phyloP scores from a whole-genome alignment of 2,888 invertebrate genomes.

The Neria commutata region DNA sequence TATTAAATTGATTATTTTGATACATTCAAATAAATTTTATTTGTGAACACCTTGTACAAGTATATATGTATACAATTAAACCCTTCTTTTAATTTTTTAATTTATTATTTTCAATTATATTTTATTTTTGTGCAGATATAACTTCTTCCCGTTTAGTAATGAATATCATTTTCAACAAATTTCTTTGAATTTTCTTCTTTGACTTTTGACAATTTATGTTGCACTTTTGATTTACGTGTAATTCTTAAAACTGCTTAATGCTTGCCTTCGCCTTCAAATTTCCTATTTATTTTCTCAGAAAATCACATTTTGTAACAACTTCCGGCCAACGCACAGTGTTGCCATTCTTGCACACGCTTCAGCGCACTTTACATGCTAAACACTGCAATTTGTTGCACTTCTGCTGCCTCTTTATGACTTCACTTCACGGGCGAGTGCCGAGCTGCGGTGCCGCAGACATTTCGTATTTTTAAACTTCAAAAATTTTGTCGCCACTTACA shows the following conservation, averaged over 20 bases:
- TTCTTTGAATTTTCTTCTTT: not conserved
- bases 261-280: not conserved
- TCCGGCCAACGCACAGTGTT: slow-evolving; percentile 25
- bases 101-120: not conserved
- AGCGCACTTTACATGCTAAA: slow-evolving; percentile 22
- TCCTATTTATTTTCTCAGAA: not conserved
- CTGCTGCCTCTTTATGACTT: not conserved
- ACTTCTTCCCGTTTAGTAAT: not conserved
- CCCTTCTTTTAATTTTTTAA: slow-evolving; percentile 5
- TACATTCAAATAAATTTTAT: too few relatives aligned
- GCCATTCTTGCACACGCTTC: slow-evolving; percentile 9
- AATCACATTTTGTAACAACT: slow-evolving; percentile 19
- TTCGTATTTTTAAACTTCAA: slow-evolving; percentile 1
- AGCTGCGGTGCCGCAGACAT: not conserved
- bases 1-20: too few relatives aligned
- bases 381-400: slow-evolving; percentile 30
- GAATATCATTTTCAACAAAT: not conserved
- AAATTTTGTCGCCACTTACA: not conserved
- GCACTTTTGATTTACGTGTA: not conserved
- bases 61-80: not conserved
- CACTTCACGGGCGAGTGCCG: slow-evolving; percentile 14
- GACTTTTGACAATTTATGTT: not conserved
- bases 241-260: not conserved
- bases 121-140: not conserved
- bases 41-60: slow-evolving; percentile 5